Conservation (phyloP, 2,888 invertebrate species). For the Epistrophe grossulariae region DNA sequence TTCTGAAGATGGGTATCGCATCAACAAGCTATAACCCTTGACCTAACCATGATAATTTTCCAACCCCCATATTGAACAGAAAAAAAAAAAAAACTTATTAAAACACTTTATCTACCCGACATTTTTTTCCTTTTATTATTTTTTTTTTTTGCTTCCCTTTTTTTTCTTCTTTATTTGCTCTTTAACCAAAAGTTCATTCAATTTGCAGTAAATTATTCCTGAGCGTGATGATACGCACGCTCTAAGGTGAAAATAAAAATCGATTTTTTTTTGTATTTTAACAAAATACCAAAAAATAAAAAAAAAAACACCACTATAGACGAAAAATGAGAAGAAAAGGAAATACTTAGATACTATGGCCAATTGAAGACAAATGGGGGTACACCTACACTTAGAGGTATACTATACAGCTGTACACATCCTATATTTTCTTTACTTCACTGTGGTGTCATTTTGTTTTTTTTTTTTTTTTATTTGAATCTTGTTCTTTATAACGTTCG, state of each 20-base stretch:
- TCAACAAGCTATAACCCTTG: constrained; percentile 55
- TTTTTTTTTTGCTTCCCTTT: constrained; percentile 1
- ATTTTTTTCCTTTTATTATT: neutral
- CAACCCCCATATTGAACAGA: neutral
- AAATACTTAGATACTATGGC: constrained; percentile 19
- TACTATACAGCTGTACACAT: neutral
- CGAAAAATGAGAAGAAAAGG: constrained; percentile 17
- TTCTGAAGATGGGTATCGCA: constrained; percentile 28
- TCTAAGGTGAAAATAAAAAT: constrained; percentile 57
- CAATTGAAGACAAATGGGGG: constrained; percentile 34
- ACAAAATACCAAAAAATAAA: neutral
- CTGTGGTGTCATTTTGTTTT: constrained; percentile 15
- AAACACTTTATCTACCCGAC: constrained; percentile 33
- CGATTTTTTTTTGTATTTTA: constrained; percentile 41
- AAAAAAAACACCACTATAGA: neutral
- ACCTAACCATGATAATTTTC: constrained; percentile 39
- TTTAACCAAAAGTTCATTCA: constrained; percentile 68
- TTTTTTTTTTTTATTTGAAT: neutral
- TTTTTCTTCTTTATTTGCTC: constrained; percentile 47
- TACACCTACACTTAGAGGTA: neutral
- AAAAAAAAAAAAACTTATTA: constrained; percentile 15
- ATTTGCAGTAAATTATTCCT: constrained; percentile 73
- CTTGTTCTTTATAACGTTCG: constrained; percentile 12
- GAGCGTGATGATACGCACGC: constrained; percentile 60
- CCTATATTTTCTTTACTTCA: constrained; percentile 14